These are phyloP conservation scores for Dusona sp. DNA, from an alignment of 2,888 invertebrate species.

Conservation along the genomic window DNA sequence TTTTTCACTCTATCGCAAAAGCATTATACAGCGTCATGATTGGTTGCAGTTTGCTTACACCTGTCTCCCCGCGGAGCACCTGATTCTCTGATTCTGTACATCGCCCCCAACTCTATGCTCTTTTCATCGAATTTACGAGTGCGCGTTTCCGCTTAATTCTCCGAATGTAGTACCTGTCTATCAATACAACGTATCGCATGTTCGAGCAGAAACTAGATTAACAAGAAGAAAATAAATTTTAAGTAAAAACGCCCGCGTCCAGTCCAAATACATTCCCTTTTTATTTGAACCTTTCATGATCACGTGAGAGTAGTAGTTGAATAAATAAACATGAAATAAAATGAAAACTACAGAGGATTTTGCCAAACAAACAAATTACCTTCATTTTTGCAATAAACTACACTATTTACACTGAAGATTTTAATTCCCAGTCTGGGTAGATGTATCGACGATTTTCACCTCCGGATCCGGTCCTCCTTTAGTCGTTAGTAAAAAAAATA, in stretches of 20 bases:
- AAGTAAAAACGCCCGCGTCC: conserved; percentile 4
- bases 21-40: background rate
- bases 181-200: too few relatives aligned
- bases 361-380: background rate
- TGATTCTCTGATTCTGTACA: conserved; percentile 24
- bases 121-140: conserved; percentile 46
- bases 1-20: conserved; percentile 55
- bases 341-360: background rate
- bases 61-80: conserved; percentile 5
- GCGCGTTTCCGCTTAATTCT: conserved; percentile 43
- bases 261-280: background rate
- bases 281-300: background rate
- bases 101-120: background rate
- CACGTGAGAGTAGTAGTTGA: background rate
- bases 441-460: background rate
- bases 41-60: conserved; percentile 32
- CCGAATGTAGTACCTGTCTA: conserved; percentile 13
- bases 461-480: too few relatives aligned
- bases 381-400: background rate
- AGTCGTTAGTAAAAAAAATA: too few relatives aligned
- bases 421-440: background rate
- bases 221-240: conserved; percentile 25
- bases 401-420: background rate
- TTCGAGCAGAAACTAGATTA: conserved; percentile 29
- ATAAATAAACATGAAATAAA: background rate